phyloP scores from a whole-genome alignment of 2,888 invertebrate genomes.

The Napeogenes sylphis region DNA sequence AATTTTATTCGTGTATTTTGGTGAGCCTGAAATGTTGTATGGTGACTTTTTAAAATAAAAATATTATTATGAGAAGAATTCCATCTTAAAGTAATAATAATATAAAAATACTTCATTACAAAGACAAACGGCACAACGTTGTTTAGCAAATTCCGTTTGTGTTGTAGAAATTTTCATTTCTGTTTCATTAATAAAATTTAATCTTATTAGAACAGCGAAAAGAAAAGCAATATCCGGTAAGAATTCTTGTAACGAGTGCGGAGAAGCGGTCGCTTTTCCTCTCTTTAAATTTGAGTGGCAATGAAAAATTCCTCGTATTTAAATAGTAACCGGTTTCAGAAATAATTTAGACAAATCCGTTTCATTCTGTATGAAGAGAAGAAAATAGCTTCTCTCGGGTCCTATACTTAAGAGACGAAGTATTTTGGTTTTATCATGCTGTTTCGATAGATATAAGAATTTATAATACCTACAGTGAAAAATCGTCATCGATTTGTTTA shows the following conservation, averaged over 20 bases:
- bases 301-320: slow-evolving; percentile 37
- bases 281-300: slow-evolving; percentile 42
- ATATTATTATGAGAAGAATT: slow-evolving; percentile 2
- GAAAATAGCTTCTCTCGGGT: no score
- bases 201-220: slow-evolving; percentile 61
- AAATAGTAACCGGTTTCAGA: slow-evolving; percentile 28
- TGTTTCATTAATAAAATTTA: slow-evolving; percentile 72
- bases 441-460: no score
- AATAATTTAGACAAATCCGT: slow-evolving; percentile 13
- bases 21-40: not conserved
- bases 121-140: slow-evolving; percentile 61
- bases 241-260: slow-evolving; percentile 54
- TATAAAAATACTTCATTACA: slow-evolving; percentile 49
- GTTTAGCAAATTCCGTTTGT: slow-evolving; percentile 59
- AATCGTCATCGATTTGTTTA: no score
- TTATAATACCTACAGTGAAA: no score
- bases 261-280: slow-evolving; percentile 47
- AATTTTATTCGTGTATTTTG: not conserved
- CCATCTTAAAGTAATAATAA: slow-evolving; percentile 17
- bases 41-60: not conserved
- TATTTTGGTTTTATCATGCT: no score
- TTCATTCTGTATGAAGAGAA: not conserved
- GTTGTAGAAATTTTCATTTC: slow-evolving; percentile 64
- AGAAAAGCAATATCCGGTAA: slow-evolving; percentile 54
- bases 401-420: no score